Percentiles rank a stretch among this genome's conserved stretches.
Conservation (phyloP, 2,888 invertebrate genomes). For the Noctua janthe region DNA sequence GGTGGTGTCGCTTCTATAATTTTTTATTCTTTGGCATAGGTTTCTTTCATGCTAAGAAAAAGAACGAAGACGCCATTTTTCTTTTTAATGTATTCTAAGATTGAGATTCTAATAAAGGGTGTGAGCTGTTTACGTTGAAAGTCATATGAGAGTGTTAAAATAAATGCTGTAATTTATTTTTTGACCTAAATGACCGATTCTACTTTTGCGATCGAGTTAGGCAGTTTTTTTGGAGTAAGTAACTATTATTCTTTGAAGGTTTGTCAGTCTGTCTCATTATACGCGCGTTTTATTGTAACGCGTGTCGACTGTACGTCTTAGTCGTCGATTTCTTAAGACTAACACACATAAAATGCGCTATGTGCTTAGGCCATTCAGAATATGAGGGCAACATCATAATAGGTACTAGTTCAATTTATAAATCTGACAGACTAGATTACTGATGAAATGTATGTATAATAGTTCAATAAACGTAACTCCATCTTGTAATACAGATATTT, state of each 20-base stretch:
- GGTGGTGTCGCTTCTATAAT: constrained; percentile 14
- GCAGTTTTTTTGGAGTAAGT: not conserved
- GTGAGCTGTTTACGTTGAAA: constrained; percentile 22
- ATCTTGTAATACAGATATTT: constrained; percentile 19
- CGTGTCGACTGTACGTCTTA: not conserved
- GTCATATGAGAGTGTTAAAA: constrained; percentile 3
- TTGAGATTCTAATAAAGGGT: constrained; percentile 43
- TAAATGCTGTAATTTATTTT: constrained; percentile 4
- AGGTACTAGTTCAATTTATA: constrained; percentile 12
- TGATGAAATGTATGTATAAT: constrained; percentile 20
- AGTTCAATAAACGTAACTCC: constrained; percentile 16
- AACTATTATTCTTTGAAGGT: not conserved
- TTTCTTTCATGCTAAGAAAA: constrained; percentile 56
- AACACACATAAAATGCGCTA: not conserved
- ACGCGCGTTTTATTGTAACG: not conserved
- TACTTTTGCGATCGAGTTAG: not conserved
- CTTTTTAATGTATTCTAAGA: constrained; percentile 52
- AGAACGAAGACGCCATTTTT: constrained; percentile 53
- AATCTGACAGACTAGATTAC: constrained; percentile 11
- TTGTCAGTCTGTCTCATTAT: not conserved
- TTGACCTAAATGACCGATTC: constrained; percentile 5
- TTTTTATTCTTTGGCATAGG: constrained; percentile 51
- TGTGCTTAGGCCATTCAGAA: not conserved
- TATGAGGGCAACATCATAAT: constrained; percentile 1
- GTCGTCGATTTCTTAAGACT: too few relatives aligned